phyloP scores from a whole-genome alignment of 2,113 vertebrate genomes.

The Geothlypis trichas region DNA sequence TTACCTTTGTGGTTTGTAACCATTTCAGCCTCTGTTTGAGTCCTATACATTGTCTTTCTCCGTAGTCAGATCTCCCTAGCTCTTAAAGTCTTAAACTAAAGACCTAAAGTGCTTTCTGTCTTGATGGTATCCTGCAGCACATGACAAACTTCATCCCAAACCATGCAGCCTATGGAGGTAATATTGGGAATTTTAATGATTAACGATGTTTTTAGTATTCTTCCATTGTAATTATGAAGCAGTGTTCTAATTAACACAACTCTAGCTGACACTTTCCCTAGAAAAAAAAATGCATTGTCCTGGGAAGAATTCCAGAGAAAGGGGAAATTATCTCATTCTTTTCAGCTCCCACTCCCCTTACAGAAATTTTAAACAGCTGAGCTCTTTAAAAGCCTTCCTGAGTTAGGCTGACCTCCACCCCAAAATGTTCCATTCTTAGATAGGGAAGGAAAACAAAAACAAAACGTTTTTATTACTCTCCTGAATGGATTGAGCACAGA shows the following conservation, averaged over 20 bases:
- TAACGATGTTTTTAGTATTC: background rate
- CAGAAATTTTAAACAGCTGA: background rate
- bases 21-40: background rate
- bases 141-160: background rate
- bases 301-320: background rate
- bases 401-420: background rate
- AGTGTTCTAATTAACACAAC: background rate
- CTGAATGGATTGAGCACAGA: background rate
- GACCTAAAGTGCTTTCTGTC: background rate
- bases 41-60: background rate
- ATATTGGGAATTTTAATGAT: background rate
- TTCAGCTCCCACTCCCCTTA: background rate
- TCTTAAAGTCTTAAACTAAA: background rate
- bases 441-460: slow-evolving; percentile 29
- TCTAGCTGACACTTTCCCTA: background rate
- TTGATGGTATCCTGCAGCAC: background rate
- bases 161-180: background rate
- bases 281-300: background rate
- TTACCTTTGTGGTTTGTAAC: background rate
- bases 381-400: background rate
- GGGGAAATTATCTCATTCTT: background rate
- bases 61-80: background rate
- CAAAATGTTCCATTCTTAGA: slow-evolving; percentile 5
- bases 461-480: background rate
- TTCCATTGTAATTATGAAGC: background rate